Percentiles rank a stretch among this genome's conserved stretches.
Evolutionary conservation across 1,140 invertebrate genomes (phyloP).

Genomic region (Rhynchophorus ferrugineus): DNA sequence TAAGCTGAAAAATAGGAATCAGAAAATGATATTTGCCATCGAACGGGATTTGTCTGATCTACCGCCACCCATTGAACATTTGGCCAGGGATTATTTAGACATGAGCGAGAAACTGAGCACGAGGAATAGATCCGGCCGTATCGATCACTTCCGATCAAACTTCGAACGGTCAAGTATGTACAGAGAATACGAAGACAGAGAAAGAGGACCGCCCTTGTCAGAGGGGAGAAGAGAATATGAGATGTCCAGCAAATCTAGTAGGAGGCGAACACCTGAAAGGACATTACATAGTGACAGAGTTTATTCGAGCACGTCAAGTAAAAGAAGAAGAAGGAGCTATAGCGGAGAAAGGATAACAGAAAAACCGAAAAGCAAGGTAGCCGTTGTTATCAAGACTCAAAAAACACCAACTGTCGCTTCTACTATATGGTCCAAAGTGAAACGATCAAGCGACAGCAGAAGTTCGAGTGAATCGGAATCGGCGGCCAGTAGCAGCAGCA

Average conservation of each 20-base stretch:
- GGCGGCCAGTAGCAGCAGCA: slow-evolving; percentile 7
- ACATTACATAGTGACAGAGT: slow-evolving; percentile 22
- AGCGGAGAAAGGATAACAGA: slow-evolving; percentile 15
- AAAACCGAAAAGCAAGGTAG: slow-evolving; percentile 37
- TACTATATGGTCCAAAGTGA: slow-evolving; percentile 35
- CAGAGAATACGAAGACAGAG: slow-evolving; percentile 1
- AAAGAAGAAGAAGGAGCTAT: slow-evolving; percentile 15
- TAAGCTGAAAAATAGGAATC: slow-evolving; percentile 32
- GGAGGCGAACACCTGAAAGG: slow-evolving; percentile 7
- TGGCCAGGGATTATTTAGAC: background rate
- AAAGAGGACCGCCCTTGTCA: background rate
- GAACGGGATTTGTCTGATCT: slow-evolving; percentile 13
- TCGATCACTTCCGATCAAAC: background rate
- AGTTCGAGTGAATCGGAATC: slow-evolving; percentile 16
- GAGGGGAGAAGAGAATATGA: background rate
- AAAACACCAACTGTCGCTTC: slow-evolving; percentile 38
- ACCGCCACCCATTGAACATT: slow-evolving; percentile 1
- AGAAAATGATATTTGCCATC: slow-evolving; percentile 28
- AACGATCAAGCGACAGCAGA: slow-evolving; percentile 5
- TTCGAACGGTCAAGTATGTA: background rate
- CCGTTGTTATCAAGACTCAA: slow-evolving; percentile 37
- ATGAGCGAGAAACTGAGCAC: background rate
- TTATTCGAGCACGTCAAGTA: background rate
- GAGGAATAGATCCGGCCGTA: background rate
- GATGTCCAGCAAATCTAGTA: background rate